Conservation (phyloP, 2,888 invertebrate species). For the Drosophila falleni region DNA sequence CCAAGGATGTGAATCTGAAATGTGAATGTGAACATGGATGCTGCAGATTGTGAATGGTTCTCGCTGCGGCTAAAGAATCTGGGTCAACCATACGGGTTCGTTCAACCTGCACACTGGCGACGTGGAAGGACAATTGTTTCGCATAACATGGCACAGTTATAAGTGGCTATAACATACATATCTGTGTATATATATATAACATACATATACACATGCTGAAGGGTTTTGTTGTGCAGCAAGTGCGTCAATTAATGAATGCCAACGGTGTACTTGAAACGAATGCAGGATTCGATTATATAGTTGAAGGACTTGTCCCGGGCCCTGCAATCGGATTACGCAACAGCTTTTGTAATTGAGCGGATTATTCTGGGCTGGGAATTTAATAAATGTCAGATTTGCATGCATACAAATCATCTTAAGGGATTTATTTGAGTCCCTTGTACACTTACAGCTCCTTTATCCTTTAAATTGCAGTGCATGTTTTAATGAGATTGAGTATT, state of each 20-base stretch:
- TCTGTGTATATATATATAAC: neutral
- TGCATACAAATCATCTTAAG: slow-evolving; percentile 3
- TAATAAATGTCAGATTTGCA: neutral
- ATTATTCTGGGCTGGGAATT: slow-evolving; percentile 1
- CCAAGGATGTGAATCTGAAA: slow-evolving; percentile 46
- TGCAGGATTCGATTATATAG: slow-evolving; percentile 25
- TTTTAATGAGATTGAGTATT: too few relatives aligned
- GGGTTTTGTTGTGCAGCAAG: slow-evolving; percentile 47
- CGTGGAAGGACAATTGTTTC: slow-evolving; percentile 71
- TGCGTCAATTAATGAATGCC: slow-evolving; percentile 61
- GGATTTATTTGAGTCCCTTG: neutral
- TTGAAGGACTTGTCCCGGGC: slow-evolving; percentile 4
- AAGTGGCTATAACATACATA: slow-evolving; percentile 18
- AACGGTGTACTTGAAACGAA: slow-evolving; percentile 29
- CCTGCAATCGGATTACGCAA: slow-evolving; percentile 7
- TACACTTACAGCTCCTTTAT: neutral
- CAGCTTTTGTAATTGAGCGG: neutral
- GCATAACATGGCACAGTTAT: slow-evolving; percentile 52
- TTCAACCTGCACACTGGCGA: slow-evolving; percentile 57
- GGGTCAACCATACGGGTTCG: slow-evolving; percentile 69
- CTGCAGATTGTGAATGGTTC: slow-evolving; percentile 64
- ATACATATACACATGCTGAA: slow-evolving; percentile 7
- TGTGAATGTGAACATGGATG: slow-evolving; percentile 49
- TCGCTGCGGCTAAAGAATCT: slow-evolving; percentile 47
- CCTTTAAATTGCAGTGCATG: neutral